Evolutionary conservation across 2,113 vertebrate genomes (phyloP), one percentile per base, ranked within the genome.

Genomic region (Phylloscopus whistleri): DNA sequence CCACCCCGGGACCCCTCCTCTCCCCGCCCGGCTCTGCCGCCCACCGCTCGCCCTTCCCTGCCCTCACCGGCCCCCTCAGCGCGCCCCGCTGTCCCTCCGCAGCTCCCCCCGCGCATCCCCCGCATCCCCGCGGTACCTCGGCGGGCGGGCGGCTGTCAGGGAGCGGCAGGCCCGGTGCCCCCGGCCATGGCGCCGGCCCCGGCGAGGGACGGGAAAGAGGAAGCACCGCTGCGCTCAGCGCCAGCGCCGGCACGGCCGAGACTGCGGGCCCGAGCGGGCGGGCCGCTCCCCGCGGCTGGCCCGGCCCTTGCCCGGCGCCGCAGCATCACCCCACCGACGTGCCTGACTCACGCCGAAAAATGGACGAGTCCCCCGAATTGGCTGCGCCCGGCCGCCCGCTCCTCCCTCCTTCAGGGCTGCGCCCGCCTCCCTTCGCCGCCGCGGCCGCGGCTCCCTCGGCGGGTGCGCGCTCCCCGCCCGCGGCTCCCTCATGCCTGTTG

Each of bases 281-380:
- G 78, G 73, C 72, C 53, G 92, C 59, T 44, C 55, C 44, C 64
- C 66, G 53, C 43, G 7, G 49, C 67, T 55, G n/a, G 82, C n/a
- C 78, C 59, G 31, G 83, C 74, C 89, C 89, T 64, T 72, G 67
- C 87, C 72, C 90, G 31, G 28, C 56, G 58, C 81, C 67, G 84
- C 16, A 86, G 80, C 94, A 93, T 94, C 95, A 87, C 90, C 87
- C 84, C 92, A 91, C 76, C 90, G 90, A 94, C 92, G 92, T 94
- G 94, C 90, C 73, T 74, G 90, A 73, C 87, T 93, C 92, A 76
- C 90, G 48, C 68, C 84, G 77, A 95, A 89, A 93, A 84, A 96
- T 84, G 95, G 94, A 89, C 90, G 90, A 31, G 88, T 19, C 51
- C 69, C 51, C 70, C 66, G 86, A 79, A 88, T 88, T 84, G 91